Base-by-base conservation (phyloP, 2,888 invertebrate genomes). In the Autographa gamma region DNA sequence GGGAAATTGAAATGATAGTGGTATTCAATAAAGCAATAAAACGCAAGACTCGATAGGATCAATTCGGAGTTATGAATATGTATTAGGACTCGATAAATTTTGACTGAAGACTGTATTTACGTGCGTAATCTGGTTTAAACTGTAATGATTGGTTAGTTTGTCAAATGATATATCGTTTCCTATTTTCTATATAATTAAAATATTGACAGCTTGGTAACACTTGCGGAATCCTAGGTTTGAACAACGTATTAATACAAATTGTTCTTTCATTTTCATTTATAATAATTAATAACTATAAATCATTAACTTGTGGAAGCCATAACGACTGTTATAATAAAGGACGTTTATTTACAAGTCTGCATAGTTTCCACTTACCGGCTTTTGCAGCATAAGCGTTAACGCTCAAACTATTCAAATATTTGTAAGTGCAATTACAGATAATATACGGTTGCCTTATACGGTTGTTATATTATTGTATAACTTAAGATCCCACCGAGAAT, bases 1-100 rank as follows among this genome's bases (percentile, higher is more conserved):
- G 86, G 84, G 79, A 84, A 88, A 77, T 81, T 77, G 71, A 76
- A 82, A 68, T 69, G 63, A 69, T 63, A 70, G 66, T 52, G 18
- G 52, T 58, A 71, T 70, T 80, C 31, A 60, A 72, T 69, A 76
- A 71, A 66, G 70, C 68, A 74, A 79, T 85, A 83, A 85, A 86
- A 86, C 74, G 60, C 62, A 76, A 75, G 43, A 74, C 60, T 78
- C 68, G 77, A 79, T 79, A 72, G 71, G 66, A 81, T 81, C 79
- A 66, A 74, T 78, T 71, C 48, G 60, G 56, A 60, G 63, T 67
- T 76, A 68, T 73, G 74, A 81, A 79, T 81, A 81, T 82, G 76
- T 75, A 82, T 77, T 73, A 73, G 59, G 60, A 76, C 60, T 71
- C 61, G 62, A 75, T 77, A 72, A 58, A 77, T 69, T 72, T 77